Evolutionary conservation across 92 coral and sea anemone species (phyloP), one percentile per base, ranked within the genome.

Genomic region (Palythoa grandiflora): DNA sequence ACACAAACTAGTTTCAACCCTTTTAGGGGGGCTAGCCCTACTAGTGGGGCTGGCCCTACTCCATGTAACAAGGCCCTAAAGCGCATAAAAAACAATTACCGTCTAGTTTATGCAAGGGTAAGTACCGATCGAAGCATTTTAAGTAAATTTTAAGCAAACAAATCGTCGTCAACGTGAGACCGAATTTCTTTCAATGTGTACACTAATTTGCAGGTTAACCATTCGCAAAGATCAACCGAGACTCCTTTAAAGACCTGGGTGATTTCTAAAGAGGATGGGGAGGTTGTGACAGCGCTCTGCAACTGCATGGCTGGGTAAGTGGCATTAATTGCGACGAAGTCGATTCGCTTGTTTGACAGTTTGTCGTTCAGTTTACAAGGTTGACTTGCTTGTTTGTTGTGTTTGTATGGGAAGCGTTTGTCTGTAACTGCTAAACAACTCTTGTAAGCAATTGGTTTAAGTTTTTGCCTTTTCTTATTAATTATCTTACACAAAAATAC

Each of bases 41-140:
- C n/a, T n/a, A n/a, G n/a, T n/a, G n/a, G n/a, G n/a, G n/a, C n/a
- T n/a, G n/a, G n/a, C n/a, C n/a, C n/a, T n/a, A n/a, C n/a, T n/a
- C n/a, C n/a, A n/a, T n/a, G n/a, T n/a, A n/a, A n/a, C n/a, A n/a
- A n/a, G n/a, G n/a, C n/a, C n/a, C n/a, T 39, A 17, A 89, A 89
- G 92, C 74, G 60, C 21, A 21, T 89, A 35, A 83, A 89, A 57
- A 75, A 59, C 65, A 50, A 52, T 52, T 21, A 19, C 54, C 76
- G 73, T 6, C 89, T 87, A 1, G 48, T 77, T 21, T 75, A 9
- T 75, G 89, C 84, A 5, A 59, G 73, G 73, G 73, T 68, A 68
- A 68, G 73, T 68, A 68, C 73, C 73, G 39, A 68, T 68, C 73
- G 40, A 68, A 68, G 73, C 73, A 13, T 35, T 68, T 68, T 68